phyloP scores from a whole-genome alignment of 2,113 vertebrate genomes.

The Papio anubis region DNA sequence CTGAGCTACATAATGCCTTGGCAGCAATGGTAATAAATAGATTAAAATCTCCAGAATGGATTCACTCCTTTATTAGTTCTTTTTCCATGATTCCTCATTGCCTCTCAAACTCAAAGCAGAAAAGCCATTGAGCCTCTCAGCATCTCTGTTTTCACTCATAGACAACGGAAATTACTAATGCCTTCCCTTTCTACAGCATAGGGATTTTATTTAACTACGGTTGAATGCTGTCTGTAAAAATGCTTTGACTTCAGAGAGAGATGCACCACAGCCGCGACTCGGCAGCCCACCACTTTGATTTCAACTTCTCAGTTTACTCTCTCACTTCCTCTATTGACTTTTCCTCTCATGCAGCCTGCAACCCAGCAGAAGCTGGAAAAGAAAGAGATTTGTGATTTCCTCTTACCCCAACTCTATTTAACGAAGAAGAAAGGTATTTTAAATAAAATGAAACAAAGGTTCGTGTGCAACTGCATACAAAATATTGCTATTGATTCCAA shows the following conservation, averaged over 20 bases:
- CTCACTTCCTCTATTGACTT: slow-evolving; percentile 76
- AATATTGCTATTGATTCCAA: slow-evolving; percentile 21
- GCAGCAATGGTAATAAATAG: slow-evolving; percentile 13
- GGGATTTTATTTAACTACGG: slow-evolving; percentile 61
- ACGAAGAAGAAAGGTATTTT: slow-evolving; percentile 49
- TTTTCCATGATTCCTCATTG: slow-evolving; percentile 50
- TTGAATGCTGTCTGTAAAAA: slow-evolving; percentile 58
- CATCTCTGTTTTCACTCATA: slow-evolving; percentile 62
- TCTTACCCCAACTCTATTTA: slow-evolving; percentile 66
- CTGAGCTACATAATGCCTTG: slow-evolving; percentile 31
- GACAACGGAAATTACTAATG: slow-evolving; percentile 62
- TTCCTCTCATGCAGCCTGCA: slow-evolving; percentile 66
- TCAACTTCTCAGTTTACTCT: slow-evolving; percentile 76
- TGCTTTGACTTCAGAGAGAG: slow-evolving; percentile 66
- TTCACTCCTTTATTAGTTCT: slow-evolving; percentile 38
- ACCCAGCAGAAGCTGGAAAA: slow-evolving; percentile 60
- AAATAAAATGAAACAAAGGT: slow-evolving; percentile 52
- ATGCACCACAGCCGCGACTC: slow-evolving; percentile 56
- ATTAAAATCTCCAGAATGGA: slow-evolving; percentile 42
- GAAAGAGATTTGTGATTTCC: slow-evolving; percentile 64
- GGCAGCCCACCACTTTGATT: slow-evolving; percentile 70
- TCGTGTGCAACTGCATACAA: background rate
- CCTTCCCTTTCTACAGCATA: slow-evolving; percentile 52
- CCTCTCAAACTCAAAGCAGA: slow-evolving; percentile 41
- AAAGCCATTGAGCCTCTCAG: slow-evolving; percentile 31